Evolutionary conservation across 2,888 invertebrate genomes (phyloP).

Genomic region (Stenichneumon culpator): DNA sequence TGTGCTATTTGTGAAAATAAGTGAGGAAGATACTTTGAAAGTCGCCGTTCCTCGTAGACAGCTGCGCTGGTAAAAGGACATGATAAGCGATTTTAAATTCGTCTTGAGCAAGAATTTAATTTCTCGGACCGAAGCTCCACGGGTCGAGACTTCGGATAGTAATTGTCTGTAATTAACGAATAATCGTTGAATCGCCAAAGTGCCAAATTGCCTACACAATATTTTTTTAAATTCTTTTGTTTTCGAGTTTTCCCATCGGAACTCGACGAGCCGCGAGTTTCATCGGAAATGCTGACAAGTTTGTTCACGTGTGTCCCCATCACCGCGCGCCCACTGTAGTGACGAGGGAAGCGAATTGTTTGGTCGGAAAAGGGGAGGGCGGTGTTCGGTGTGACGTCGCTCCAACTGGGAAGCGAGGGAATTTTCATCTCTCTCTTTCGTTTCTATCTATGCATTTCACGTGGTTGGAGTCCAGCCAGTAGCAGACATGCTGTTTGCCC

Average conservation of each 20-base stretch:
- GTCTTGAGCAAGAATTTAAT: no score
- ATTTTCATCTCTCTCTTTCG: background rate
- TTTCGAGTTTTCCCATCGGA: constrained; percentile 4
- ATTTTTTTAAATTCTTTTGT: background rate
- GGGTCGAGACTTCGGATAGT: no score
- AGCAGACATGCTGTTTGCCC: constrained; percentile 32
- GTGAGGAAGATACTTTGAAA: background rate
- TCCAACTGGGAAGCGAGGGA: constrained; percentile 1
- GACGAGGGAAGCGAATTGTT: constrained; percentile 42
- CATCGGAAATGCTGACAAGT: constrained; percentile 33
- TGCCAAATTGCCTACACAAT: background rate
- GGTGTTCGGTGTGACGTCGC: constrained; percentile 20
- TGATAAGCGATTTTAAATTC: no score
- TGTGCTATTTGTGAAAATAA: background rate
- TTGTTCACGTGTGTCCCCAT: constrained; percentile 31
- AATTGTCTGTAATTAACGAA: background rate
- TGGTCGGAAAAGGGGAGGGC: constrained; percentile 42
- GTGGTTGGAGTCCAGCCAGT: constrained; percentile 42
- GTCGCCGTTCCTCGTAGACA: background rate
- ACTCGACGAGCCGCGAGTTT: constrained; percentile 25
- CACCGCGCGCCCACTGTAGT: background rate
- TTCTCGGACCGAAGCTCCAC: background rate
- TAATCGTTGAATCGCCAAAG: background rate
- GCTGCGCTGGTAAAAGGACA: no score
- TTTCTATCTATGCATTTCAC: constrained; percentile 17